phyloP scores from a whole-genome alignment of 2,888 invertebrate species.

The Rapana venosa region DNA sequence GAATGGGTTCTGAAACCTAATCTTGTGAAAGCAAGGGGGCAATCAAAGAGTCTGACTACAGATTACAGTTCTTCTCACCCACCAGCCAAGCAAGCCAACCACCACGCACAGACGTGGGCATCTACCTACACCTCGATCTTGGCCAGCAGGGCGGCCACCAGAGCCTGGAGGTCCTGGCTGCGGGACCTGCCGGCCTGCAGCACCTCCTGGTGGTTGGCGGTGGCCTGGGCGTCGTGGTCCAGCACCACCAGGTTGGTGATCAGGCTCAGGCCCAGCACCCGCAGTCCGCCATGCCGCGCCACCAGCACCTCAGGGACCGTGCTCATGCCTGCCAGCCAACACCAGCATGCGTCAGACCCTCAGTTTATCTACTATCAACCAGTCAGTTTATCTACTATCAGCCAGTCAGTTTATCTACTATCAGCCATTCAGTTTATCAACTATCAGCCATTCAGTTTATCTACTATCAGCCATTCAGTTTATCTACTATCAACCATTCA shows the following conservation, averaged over 20 bases:
- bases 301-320: slow-evolving; percentile 6
- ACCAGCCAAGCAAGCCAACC: neutral
- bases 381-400: too few species aligned
- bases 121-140: slow-evolving; percentile 46
- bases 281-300: slow-evolving; percentile 80
- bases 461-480: too few species aligned
- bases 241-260: slow-evolving; percentile 94
- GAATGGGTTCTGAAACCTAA: too few species aligned
- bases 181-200: slow-evolving; percentile 75
- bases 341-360: too few species aligned
- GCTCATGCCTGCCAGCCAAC: neutral
- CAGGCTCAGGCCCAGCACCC: slow-evolving; percentile 93
- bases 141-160: slow-evolving; percentile 67
- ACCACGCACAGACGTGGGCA: neutral
- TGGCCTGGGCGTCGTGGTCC: slow-evolving; percentile 86
- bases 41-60: too few species aligned
- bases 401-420: too few species aligned
- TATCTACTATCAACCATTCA: too few species aligned
- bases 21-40: too few species aligned
- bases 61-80: too few species aligned
- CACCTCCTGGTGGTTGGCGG: slow-evolving; percentile 94
- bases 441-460: too few species aligned
- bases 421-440: too few species aligned
- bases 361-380: too few species aligned
- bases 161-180: slow-evolving; percentile 73